Base-by-base conservation (phyloP, 64 coral and sea anemone genomes). In the Dendrophyllia cribrosa region DNA sequence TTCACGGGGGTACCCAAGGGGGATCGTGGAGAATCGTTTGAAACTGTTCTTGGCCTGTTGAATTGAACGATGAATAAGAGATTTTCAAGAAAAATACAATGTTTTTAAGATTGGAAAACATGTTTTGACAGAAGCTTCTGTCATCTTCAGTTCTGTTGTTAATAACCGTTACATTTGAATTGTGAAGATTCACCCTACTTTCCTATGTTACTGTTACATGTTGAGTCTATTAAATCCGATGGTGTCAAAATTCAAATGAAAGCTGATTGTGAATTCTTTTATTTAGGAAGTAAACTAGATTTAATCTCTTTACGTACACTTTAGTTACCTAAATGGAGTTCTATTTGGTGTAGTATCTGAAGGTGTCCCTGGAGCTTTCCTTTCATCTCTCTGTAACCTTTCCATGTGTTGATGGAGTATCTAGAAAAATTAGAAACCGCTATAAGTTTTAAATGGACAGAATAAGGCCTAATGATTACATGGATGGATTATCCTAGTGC, bases 381-480 rank as follows among this genome's bases (percentile, higher is more conserved):
- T 97, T 66, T 98, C 96, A 44, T 90, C 90, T 71, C 87, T 95
- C 26, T 98, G 93, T 45, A 95, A 86, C 74, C 90, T 95, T 58
- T 98, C 96, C 96, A 98, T 98, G 66, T 95, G 95, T 66, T 98
- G 93, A 79, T 95, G 96, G n/a, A 98, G 93, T 58, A 98, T 87
- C 96, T 98, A 59, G 10, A 34, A 84, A 5, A 55, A 66, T 59
- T 4, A 79, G 10, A 81, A 56, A 14, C 11, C 12, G 70, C 17
- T 24, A n/a, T 47, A 66, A 56, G 7, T 56, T 56, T 12, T 56
- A 9, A 9, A 12, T 56, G 5, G 1, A 56, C 12, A 56, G 12
- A 56, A 56, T 56, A 7, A 56, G 53, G 53, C 12, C 53, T 6
- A 12, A 12, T 12, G 12, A 3, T 56, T 56, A 56, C 53, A 56